Evolutionary conservation across 64 coral and sea anemone species (phyloP).

Genomic region (Actinia equina): DNA sequence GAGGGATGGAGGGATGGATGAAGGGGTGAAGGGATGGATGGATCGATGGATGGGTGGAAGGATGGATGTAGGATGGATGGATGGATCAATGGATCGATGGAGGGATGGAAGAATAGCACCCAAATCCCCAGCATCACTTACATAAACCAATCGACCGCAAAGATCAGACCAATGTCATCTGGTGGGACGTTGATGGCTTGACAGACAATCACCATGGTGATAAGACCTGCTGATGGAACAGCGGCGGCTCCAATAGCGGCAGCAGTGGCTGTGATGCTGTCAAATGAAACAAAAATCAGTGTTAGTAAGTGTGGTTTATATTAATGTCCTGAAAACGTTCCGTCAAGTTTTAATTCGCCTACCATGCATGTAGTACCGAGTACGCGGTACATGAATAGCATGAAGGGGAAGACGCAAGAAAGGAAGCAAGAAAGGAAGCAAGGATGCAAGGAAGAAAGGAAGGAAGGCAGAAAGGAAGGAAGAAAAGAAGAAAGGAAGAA

Average conservation of each 20-base stretch:
- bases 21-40: background rate
- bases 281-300: background rate
- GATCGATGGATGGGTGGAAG: background rate
- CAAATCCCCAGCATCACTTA: constrained; percentile 12
- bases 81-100: background rate
- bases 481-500: background rate
- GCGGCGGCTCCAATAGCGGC: constrained; percentile 77
- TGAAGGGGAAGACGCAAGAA: no score
- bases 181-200: constrained; percentile 74
- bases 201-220: constrained; percentile 82
- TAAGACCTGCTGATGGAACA: constrained; percentile 67
- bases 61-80: background rate
- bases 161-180: constrained; percentile 81
- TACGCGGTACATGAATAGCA: no score
- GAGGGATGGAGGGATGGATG: background rate
- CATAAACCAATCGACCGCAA: constrained; percentile 88
- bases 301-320: no score
- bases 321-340: no score
- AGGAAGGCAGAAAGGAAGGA: background rate
- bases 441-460: no score
- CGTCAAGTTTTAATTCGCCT: no score
- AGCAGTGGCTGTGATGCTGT: constrained; percentile 69
- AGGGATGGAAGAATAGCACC: background rate
- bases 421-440: no score
- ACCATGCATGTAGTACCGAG: no score